Conservation (phyloP, 2,113 vertebrate species). For the Pseudonaja textilis region DNA sequence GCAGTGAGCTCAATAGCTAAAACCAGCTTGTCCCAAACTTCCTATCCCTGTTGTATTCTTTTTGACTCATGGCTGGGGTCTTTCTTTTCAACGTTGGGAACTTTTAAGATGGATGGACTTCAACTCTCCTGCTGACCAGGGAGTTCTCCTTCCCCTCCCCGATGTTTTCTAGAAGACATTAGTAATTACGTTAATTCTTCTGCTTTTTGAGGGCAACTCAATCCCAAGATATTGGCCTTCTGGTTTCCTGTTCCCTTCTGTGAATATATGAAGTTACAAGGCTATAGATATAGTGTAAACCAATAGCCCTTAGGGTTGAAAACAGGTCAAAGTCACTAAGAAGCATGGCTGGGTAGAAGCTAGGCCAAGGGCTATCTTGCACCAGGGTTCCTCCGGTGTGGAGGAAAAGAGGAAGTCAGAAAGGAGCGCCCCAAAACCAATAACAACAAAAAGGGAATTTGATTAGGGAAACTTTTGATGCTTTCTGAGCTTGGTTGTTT, state of each 20-base stretch:
- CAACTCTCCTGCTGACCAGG: background rate
- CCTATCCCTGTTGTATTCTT: background rate
- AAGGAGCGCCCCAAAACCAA: background rate
- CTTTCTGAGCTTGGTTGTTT: background rate
- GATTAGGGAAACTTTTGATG: background rate
- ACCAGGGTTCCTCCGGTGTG: background rate
- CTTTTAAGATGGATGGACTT: background rate
- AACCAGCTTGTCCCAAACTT: background rate
- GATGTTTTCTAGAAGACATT: background rate
- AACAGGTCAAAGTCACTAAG: background rate
- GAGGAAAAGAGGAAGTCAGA: no score
- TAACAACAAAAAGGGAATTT: no score
- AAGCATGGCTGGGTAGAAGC: background rate
- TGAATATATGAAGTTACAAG: constrained; percentile 30
- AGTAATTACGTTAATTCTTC: background rate
- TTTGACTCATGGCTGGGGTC: no score
- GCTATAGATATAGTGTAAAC: constrained; percentile 26
- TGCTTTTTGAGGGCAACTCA: background rate
- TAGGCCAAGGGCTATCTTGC: background rate
- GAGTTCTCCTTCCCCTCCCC: background rate
- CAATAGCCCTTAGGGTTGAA: constrained; percentile 1
- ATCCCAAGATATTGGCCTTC: background rate
- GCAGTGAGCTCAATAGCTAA: background rate
- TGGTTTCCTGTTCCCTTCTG: constrained; percentile 3
- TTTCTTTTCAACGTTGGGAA: background rate